Evolutionary conservation across 2,113 vertebrate species (phyloP).

Genomic region (Dromaius novaehollandiae): DNA sequence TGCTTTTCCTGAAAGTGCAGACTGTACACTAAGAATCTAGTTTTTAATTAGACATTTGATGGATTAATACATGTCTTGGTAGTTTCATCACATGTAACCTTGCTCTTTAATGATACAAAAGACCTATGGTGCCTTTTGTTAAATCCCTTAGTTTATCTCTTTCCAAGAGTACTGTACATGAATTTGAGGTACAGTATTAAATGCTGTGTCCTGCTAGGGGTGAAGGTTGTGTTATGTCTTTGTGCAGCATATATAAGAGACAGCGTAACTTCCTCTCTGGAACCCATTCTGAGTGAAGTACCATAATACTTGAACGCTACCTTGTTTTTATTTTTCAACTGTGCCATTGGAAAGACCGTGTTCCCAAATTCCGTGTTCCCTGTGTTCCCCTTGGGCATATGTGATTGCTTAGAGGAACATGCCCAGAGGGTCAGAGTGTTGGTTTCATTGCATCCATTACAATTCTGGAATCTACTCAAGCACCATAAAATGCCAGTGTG

Average conservation of each 20-base stretch:
- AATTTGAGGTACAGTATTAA: background rate
- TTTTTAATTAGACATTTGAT: background rate
- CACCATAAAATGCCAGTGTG: conserved; percentile 47
- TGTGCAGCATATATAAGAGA: background rate
- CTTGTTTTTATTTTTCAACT: background rate
- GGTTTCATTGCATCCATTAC: background rate
- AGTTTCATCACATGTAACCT: background rate
- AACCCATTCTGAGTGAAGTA: background rate
- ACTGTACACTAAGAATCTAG: background rate
- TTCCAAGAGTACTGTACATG: background rate
- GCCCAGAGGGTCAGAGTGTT: background rate
- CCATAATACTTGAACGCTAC: background rate
- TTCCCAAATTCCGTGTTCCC: background rate
- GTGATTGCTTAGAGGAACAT: background rate
- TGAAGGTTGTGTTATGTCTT: background rate
- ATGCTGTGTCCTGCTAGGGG: background rate
- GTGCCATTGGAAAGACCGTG: background rate
- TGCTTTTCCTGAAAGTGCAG: background rate
- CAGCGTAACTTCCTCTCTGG: background rate
- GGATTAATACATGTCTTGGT: background rate
- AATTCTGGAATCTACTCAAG: conserved; percentile 12
- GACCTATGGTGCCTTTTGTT: background rate
- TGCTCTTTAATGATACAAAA: background rate
- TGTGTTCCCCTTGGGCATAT: background rate
- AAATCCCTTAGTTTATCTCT: background rate